A percentile compares a stretch with the other conserved stretches of the same genome.
These are phyloP conservation scores for Montipora capitata DNA, from an alignment of 92 coral and sea anemone species.

Conservation along the genomic window DNA sequence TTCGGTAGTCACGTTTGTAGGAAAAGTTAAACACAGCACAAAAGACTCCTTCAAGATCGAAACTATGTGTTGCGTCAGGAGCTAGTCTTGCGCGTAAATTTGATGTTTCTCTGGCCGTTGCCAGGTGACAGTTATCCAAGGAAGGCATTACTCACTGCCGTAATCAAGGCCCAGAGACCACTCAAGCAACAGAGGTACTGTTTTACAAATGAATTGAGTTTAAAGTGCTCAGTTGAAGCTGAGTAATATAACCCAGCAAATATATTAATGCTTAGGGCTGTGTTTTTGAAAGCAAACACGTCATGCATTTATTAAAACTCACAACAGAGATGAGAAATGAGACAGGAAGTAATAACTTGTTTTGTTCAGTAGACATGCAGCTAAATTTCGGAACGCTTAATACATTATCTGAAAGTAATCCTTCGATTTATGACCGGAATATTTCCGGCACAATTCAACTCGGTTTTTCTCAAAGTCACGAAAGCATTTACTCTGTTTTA, in stretches of 20 bases:
- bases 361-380: slow-evolving; percentile 19
- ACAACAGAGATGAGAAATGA: not conserved
- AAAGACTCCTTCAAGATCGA: not conserved
- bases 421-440: slow-evolving; percentile 25
- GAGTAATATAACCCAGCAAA: not conserved
- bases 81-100: too few species aligned
- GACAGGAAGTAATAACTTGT: slow-evolving; percentile 8
- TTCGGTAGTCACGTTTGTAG: not conserved
- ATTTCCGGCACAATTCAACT: slow-evolving; percentile 28
- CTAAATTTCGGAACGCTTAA: slow-evolving; percentile 1
- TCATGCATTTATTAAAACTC: not conserved
- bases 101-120: not conserved
- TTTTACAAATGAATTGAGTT: slow-evolving; percentile 11
- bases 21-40: not conserved
- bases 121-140: slow-evolving; percentile 19
- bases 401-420: slow-evolving; percentile 41
- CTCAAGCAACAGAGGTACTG: slow-evolving; percentile 9
- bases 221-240: not conserved
- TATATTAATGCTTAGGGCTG: not conserved
- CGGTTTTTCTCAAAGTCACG: slow-evolving; percentile 2
- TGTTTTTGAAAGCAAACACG: not conserved
- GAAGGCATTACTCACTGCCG: not conserved
- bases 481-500: not conserved
- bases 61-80: not conserved
- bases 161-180: not conserved